Base-by-base conservation (phyloP, 2,888 invertebrate species). In the Drosophila bunnanda region DNA sequence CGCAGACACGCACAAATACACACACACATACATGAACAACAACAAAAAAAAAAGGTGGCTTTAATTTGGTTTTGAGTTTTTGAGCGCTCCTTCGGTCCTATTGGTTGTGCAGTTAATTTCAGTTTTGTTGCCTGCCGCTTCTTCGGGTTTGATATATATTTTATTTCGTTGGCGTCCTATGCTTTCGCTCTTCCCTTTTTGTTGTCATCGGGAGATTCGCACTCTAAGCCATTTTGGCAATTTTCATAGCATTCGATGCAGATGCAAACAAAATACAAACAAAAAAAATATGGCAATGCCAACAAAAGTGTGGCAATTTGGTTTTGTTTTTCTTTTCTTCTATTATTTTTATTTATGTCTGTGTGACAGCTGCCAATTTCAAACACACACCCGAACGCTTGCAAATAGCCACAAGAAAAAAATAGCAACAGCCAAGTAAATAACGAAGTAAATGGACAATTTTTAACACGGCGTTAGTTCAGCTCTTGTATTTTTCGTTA, bases 391-490 rank as follows among this genome's bases (percentile, higher is more conserved):
- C 67, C 67, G 43, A 56, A 71, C 55, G 54, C 32, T 56, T 61
- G 50, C 68, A 46, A 67, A 53, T 61, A 62, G 55, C 53, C 58
- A 67, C 67, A 32, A 46, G 38, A 59, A 71, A 66, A 67, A 73
- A 61, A 61, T 72, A 46, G 64, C 75, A 69, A 82, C 39, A 10
- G 20, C 60, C 48, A 82, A 80, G 39, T 68, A 52, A 59, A 52
- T 36, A 69, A 53, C 70, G 56, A 72, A 82, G 76, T 80, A 80
- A 79, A 80, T 77, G 76, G 76, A 79, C 68, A 81, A 78, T 76
- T 65, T 68, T 76, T 61, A 76, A 74, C 77, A 76, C 60, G 70
- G 15, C 70, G 56, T 43, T 44, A 52, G 56, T 52, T 60, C 41
- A 54, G 32, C 36, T 41, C 50, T 39, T 52, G 15, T 36, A 55